These are phyloP conservation scores for Ypsolopha scabrella DNA, from an alignment of 2,888 invertebrate genomes.

Conservation along the genomic window DNA sequence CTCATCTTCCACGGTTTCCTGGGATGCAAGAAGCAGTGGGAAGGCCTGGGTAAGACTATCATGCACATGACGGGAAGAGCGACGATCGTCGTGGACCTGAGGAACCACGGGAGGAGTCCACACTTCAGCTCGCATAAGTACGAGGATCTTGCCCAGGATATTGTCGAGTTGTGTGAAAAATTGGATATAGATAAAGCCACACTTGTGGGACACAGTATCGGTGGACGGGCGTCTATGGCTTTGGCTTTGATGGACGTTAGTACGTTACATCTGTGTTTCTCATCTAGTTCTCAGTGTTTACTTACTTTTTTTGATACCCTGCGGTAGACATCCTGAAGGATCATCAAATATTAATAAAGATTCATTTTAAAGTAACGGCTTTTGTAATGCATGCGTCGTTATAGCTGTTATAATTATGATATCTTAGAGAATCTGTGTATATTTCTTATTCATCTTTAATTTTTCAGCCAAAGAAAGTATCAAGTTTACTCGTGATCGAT, in stretches of 20 bases:
- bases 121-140: conserved; percentile 81
- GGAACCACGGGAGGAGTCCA: conserved; percentile 96
- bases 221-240: conserved; percentile 88
- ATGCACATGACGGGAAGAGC: conserved; percentile 76
- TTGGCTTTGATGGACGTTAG: conserved; percentile 77
- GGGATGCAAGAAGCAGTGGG: conserved; percentile 91
- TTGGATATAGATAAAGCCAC: conserved; percentile 70
- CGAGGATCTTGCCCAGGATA: conserved; percentile 79
- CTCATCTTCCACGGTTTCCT: conserved; percentile 86
- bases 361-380: no score
- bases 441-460: neutral
- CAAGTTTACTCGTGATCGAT: conserved; percentile 75
- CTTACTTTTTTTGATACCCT: neutral
- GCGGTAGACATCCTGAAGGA: neutral
- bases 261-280: neutral
- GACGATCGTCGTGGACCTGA: conserved; percentile 86
- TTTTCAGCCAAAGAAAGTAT: conserved; percentile 65
- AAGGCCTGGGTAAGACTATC: conserved; percentile 79
- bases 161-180: conserved; percentile 72
- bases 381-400: no score
- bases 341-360: neutral
- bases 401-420: no score
- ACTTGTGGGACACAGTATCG: conserved; percentile 92
- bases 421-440: no score
- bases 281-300: no score